Percentiles rank a stretch among this genome's conserved stretches.
Evolutionary conservation across 2,797 vertebrate species (phyloP).

Genomic region (Aphelocoma californica): DNA sequence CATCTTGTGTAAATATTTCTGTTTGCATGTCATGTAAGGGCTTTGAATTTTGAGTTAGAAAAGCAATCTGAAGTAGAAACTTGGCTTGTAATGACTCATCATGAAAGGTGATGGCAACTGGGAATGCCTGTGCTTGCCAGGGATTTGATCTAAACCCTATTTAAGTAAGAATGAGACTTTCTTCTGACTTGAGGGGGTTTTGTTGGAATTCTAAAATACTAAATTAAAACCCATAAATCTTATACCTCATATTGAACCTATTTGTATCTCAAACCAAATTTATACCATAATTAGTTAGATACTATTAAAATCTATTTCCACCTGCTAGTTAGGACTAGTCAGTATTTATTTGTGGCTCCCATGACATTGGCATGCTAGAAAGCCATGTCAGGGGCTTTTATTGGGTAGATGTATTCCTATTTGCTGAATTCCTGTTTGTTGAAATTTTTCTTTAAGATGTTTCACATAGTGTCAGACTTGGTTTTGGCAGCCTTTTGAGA

Average conservation of each 20-base stretch:
- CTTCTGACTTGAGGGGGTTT: not conserved
- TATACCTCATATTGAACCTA: not conserved
- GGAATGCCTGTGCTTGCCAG: not conserved
- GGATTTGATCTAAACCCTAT: not conserved
- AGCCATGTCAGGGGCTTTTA: not conserved
- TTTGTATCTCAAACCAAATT: not conserved
- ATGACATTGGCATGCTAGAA: not conserved
- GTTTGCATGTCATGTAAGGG: not conserved
- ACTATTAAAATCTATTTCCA: not conserved
- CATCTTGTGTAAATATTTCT: constrained; percentile 64
- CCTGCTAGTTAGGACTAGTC: not conserved
- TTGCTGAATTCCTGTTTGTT: not conserved
- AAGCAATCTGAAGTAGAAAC: not conserved
- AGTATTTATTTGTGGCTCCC: not conserved
- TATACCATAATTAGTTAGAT: not conserved
- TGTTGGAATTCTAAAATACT: not conserved
- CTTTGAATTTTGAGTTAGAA: not conserved
- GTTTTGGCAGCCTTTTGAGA: not conserved
- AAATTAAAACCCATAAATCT: not conserved
- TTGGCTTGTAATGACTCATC: not conserved
- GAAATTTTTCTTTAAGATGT: not conserved
- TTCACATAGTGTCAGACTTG: not conserved
- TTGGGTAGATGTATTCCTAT: not conserved
- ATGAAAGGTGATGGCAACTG: not conserved
- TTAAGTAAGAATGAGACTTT: not conserved